These are phyloP conservation scores for Cremastinae sp. DNA, from an alignment of 2,888 invertebrate species.

Conservation along the genomic window DNA sequence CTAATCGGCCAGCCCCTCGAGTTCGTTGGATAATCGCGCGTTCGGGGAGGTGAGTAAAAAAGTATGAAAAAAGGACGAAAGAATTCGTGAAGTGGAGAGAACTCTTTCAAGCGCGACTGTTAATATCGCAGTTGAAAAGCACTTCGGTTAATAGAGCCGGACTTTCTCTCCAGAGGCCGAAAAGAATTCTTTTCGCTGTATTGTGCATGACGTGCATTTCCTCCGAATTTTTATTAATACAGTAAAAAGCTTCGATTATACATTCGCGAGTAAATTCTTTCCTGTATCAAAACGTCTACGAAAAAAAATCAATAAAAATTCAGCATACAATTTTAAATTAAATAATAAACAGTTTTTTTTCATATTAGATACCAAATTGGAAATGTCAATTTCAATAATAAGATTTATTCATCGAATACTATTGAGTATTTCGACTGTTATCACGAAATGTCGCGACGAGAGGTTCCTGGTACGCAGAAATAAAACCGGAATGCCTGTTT, in stretches of 20 bases:
- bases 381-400: conserved; percentile 13
- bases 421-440: background rate
- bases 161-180: background rate
- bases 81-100: conserved; percentile 24
- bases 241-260: conserved; percentile 6
- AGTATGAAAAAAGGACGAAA: conserved; percentile 11
- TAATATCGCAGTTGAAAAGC: conserved; percentile 46
- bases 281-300: background rate
- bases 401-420: no score
- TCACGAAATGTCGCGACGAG: background rate
- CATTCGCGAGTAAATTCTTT: background rate
- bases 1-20: conserved; percentile 17
- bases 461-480: conserved; percentile 9
- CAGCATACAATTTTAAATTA: no score
- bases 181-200: conserved; percentile 22
- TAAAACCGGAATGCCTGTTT: conserved; percentile 17
- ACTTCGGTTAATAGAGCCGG: conserved; percentile 44
- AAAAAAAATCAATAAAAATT: no score
- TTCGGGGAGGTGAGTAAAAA: background rate
- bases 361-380: conserved; percentile 3
- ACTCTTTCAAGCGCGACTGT: conserved; percentile 43
- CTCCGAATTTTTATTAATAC: background rate
- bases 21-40: conserved; percentile 29
- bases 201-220: conserved; percentile 8
- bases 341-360: conserved; percentile 1